Evolutionary conservation across 2,797 vertebrate genomes (phyloP).

Genomic region (Takifugu rubripes): DNA sequence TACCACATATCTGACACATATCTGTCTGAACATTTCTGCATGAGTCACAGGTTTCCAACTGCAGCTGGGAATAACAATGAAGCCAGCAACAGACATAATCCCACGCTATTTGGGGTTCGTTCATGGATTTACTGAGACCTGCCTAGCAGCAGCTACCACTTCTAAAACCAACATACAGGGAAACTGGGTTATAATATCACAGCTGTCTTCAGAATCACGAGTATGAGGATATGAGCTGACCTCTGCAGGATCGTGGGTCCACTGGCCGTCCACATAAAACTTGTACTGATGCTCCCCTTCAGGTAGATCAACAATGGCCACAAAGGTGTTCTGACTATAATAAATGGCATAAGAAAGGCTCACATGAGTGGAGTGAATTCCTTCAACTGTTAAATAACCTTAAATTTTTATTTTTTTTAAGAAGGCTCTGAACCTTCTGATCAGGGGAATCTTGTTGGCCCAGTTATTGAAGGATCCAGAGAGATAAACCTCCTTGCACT

Average conservation of each 20-base stretch:
- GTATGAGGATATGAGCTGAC: conserved; percentile 57
- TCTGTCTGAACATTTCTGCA: too few species aligned
- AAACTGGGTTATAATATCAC: too few species aligned
- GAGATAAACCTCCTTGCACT: conserved; percentile 91
- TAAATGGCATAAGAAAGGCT: conserved; percentile 1
- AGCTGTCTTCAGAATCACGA: background rate
- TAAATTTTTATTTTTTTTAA: background rate
- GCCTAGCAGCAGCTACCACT: background rate
- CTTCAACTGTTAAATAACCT: too few species aligned
- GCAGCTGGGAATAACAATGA: background rate
- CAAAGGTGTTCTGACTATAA: conserved; percentile 95
- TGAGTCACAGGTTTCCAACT: too few species aligned
- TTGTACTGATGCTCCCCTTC: conserved; percentile 99
- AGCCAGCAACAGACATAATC: background rate
- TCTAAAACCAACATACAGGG: background rate
- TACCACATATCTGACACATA: too few species aligned
- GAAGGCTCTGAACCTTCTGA: conserved; percentile 79
- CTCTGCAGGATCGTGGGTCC: conserved; percentile 95
- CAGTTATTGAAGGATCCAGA: conserved; percentile 98
- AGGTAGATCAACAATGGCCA: conserved; percentile 94
- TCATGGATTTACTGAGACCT: background rate
- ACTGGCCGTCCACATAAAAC: conserved; percentile 96
- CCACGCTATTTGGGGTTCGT: background rate
- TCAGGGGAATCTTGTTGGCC: conserved; percentile 92
- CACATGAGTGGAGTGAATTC: conserved; percentile 3